Evolutionary conservation across 2,888 invertebrate species (phyloP).

Genomic region (Sclerodermus sp.): DNA sequence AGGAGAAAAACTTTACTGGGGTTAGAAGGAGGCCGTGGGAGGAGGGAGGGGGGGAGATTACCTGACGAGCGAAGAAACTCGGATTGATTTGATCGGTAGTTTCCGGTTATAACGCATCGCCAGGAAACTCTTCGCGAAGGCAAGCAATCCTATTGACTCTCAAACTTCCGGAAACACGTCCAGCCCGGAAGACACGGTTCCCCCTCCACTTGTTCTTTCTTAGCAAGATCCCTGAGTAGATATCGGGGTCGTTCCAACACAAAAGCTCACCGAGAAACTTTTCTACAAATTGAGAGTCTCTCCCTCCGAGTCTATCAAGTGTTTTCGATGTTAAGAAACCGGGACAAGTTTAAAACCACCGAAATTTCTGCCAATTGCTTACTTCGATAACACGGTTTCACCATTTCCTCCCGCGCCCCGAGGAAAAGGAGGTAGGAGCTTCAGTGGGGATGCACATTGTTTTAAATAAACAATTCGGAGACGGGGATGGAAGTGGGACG

Average conservation of each 20-base stretch:
- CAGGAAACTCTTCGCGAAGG: constrained; percentile 10
- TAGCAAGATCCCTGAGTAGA: no score
- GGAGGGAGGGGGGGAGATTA: not conserved
- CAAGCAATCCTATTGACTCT: constrained; percentile 15
- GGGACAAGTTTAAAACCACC: no score
- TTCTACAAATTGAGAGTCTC: not conserved
- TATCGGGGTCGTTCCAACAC: constrained; percentile 11
- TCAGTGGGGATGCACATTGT: no score
- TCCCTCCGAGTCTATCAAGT: no score
- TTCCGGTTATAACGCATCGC: constrained; percentile 6
- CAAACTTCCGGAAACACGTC: constrained; percentile 15
- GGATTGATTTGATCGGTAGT: constrained; percentile 3
- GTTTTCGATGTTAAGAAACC: no score
- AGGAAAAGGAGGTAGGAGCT: no score
- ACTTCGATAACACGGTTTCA: no score
- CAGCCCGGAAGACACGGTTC: constrained; percentile 10
- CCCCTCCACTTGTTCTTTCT: not conserved
- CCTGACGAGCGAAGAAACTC: not conserved
- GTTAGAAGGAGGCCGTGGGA: not conserved
- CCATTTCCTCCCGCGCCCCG: no score
- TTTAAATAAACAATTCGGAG: no score
- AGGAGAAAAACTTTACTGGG: no score
- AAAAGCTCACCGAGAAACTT: constrained; percentile 18
- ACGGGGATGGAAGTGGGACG: no score
- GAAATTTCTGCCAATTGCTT: no score